Conservation (phyloP, 2,888 invertebrate species). For the Heteromyza rotundicornis region DNA sequence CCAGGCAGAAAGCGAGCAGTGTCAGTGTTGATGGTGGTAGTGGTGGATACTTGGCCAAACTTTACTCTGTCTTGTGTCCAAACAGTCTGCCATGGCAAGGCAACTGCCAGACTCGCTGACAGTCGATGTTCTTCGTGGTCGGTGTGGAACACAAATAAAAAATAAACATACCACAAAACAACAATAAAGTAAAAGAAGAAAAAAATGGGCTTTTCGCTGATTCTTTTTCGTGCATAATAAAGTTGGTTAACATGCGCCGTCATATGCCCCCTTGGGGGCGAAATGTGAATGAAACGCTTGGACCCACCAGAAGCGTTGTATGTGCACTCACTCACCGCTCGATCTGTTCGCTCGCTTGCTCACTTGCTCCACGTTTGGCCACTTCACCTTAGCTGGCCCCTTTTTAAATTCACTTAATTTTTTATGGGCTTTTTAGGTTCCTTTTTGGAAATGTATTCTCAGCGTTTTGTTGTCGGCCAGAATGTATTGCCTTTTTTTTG, state of each 20-base stretch:
- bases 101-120: conserved; percentile 1
- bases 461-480: background rate
- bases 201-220: conserved; percentile 2
- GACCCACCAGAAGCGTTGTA: conserved; percentile 41
- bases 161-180: background rate
- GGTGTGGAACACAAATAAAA: background rate
- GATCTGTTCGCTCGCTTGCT: background rate
- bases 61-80: conserved; percentile 29
- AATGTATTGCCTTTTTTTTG: too few relatives aligned
- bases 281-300: conserved; percentile 40
- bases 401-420: conserved; percentile 8
- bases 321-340: background rate
- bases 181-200: background rate
- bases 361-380: background rate
- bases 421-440: background rate
- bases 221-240: conserved; percentile 50
- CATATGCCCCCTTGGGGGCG: conserved; percentile 35
- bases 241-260: conserved; percentile 40
- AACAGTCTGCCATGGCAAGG: conserved; percentile 30
- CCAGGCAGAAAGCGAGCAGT: background rate
- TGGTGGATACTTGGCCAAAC: background rate
- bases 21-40: too few relatives aligned
- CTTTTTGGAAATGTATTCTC: background rate
- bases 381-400: conserved; percentile 1
- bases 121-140: background rate